Evolutionary conservation across 2,888 invertebrate genomes (phyloP).

Genomic region (Slavum lentiscoides): DNA sequence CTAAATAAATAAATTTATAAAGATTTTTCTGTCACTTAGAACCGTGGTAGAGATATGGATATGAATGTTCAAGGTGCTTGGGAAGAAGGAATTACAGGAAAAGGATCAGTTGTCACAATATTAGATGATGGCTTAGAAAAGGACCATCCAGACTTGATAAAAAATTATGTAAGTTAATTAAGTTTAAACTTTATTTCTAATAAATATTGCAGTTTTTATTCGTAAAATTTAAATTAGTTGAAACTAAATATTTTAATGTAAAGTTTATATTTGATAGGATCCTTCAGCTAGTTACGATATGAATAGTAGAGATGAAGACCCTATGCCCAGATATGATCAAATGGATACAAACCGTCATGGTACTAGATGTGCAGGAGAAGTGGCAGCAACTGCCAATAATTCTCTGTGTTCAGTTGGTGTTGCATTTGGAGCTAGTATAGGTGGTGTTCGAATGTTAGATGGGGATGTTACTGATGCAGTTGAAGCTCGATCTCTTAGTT

Average conservation of each 20-base stretch:
- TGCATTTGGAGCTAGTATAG: slow-evolving; percentile 92
- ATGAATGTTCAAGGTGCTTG: slow-evolving; percentile 97
- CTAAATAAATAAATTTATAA: slow-evolving; percentile 4
- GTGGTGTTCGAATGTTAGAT: slow-evolving; percentile 96
- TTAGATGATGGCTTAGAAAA: slow-evolving; percentile 95
- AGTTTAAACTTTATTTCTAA: neutral
- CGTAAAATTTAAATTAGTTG: neutral
- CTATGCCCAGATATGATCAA: slow-evolving; percentile 96
- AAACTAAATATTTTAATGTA: neutral
- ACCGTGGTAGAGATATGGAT: slow-evolving; percentile 87
- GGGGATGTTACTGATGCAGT: slow-evolving; percentile 99
- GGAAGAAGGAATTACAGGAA: slow-evolving; percentile 90
- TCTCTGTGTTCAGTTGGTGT: slow-evolving; percentile 94
- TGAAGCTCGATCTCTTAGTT: slow-evolving; percentile 90
- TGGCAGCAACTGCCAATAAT: slow-evolving; percentile 96
- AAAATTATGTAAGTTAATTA: slow-evolving; percentile 83
- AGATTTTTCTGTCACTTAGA: slow-evolving; percentile 63
- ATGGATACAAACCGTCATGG: slow-evolving; percentile 94
- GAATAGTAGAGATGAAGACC: slow-evolving; percentile 93
- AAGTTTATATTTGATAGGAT: slow-evolving; percentile 68
- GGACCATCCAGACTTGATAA: slow-evolving; percentile 88
- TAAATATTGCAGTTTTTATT: slow-evolving; percentile 13
- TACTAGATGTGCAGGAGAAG: slow-evolving; percentile 95
- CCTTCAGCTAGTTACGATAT: slow-evolving; percentile 95
- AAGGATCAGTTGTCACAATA: slow-evolving; percentile 93